phyloP scores from a whole-genome alignment of 2,888 invertebrate species.

The Dorcus parallelipipedus region DNA sequence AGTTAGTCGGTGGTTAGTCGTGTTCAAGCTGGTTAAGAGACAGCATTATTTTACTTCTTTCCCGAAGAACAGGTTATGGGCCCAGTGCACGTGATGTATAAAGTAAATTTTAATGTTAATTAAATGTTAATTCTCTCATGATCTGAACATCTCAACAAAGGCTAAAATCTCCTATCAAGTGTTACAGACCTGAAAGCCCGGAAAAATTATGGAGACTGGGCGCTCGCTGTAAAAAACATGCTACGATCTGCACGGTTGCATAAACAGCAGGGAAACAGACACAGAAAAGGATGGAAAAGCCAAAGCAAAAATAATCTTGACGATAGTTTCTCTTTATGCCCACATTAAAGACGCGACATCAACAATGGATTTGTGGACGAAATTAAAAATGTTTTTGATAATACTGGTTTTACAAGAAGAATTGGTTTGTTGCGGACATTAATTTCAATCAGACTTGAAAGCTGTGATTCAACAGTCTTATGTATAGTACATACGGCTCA shows the following conservation, averaged over 20 bases:
- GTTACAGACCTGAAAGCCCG: conserved; percentile 22
- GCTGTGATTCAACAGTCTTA: conserved; percentile 26
- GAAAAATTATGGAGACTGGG: conserved; percentile 27
- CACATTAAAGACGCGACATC: conserved; percentile 26
- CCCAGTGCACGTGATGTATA: too few relatives aligned
- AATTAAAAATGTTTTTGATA: conserved; percentile 29
- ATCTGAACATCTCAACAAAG: conserved; percentile 5
- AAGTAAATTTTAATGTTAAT: too few relatives aligned
- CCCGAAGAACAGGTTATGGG: too few relatives aligned
- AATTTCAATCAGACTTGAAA: conserved; percentile 26
- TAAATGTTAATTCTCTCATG: too few relatives aligned
- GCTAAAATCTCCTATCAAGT: conserved; percentile 13
- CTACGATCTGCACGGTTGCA: conserved; percentile 13
- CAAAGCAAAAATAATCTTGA: conserved; percentile 29
- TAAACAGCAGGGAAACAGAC: conserved; percentile 6
- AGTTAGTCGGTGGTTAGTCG: too few relatives aligned
- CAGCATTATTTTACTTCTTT: too few relatives aligned
- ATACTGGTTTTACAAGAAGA: conserved; percentile 31
- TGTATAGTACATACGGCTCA: conserved; percentile 27
- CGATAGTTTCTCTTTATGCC: conserved; percentile 28
- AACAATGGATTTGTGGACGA: conserved; percentile 28
- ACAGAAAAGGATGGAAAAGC: conserved; percentile 23
- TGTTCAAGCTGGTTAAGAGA: too few relatives aligned
- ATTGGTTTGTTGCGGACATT: conserved; percentile 28
- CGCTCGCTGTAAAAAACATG: conserved; percentile 15